Evolutionary conservation across 2,797 vertebrate species (phyloP), one percentile per base, ranked within the genome.

Genomic region (Rhynchonycteris naso): DNA sequence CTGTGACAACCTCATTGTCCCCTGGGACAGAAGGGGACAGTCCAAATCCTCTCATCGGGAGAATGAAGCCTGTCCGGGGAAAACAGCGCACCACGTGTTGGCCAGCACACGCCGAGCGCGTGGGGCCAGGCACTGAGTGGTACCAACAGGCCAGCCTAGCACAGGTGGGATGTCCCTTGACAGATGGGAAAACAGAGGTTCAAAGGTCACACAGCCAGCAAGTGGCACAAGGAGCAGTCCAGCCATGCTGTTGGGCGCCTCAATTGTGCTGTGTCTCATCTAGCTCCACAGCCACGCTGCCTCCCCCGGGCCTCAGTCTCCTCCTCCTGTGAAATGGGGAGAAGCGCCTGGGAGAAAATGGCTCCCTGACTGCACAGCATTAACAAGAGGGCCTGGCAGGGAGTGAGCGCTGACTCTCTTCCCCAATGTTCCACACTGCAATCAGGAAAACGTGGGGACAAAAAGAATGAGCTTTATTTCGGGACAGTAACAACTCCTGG

Each of bases 1-100:
- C 4, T 8, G 18, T 28, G 1, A 19, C n/a, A 33, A 3, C 56
- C 58, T 10, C 7, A 28, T 7, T 33, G 5, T 33, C 50, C 43
- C 22, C 19, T 2, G 4, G 52, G 65, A 28, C 22, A 7, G 54
- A 80, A 79, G 14, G n/a, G 38, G 30, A n/a, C 9, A 7, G 28
- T 35, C 35, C 59, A 47, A 19, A n/a, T 1, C 85, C 19, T 69
- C 61, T 63, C 30, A 19, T 4, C 0, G 2, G 10, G 9, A 83
- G 79, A 43, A 11, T 0, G 7, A 54, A n/a, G 0, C 9, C 35
- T 47, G 12, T 5, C 33, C 11, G 1, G 47, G 0, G 28, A 26
- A 8, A 52, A 8, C 0, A 4, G 54, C 66, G n/a, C 9, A 0
- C 63, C 13, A 0, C 0, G 5, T 26, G n/a, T 35, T 35, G 12